phyloP scores from a whole-genome alignment of 2,888 invertebrate species.

The Thera britannica region DNA sequence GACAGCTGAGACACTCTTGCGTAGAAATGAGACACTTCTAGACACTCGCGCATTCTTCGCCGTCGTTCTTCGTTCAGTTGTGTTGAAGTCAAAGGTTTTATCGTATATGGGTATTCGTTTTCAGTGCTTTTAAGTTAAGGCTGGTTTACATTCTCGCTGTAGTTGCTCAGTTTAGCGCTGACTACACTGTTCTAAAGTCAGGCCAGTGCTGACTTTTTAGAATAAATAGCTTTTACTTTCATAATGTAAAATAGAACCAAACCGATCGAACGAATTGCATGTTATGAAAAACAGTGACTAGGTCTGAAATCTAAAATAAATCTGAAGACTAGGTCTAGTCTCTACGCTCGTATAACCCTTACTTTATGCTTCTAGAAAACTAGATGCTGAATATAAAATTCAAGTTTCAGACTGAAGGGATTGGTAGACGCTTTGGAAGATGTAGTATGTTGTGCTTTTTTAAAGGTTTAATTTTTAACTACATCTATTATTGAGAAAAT shows the following conservation, averaged over 20 bases:
- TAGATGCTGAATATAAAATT: slow-evolving; percentile 6
- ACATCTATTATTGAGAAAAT: too few species aligned
- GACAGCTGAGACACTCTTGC: slow-evolving; percentile 48
- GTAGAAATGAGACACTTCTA: slow-evolving; percentile 46
- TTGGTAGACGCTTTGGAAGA: not conserved
- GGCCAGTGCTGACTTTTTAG: too few species aligned
- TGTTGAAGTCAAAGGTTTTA: slow-evolving; percentile 35
- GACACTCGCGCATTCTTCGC: slow-evolving; percentile 44
- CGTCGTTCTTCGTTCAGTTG: slow-evolving; percentile 30
- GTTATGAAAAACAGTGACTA: too few species aligned
- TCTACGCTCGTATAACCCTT: too few species aligned
- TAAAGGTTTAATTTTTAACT: not conserved
- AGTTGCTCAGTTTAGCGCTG: too few species aligned
- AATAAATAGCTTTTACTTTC: too few species aligned
- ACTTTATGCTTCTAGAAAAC: not conserved
- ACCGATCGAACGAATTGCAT: too few species aligned
- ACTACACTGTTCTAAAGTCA: too few species aligned
- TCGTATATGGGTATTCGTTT: slow-evolving; percentile 23
- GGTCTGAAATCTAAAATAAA: too few species aligned
- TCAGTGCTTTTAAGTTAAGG: slow-evolving; percentile 6
- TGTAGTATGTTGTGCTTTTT: not conserved
- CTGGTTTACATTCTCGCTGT: too few species aligned
- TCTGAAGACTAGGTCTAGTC: too few species aligned
- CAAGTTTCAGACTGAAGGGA: slow-evolving; percentile 3
- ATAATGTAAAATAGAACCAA: too few species aligned